Evolutionary conservation across 2,113 vertebrate species (phyloP), one percentile per base, ranked within the genome.

Genomic region (Symphodus melops): DNA sequence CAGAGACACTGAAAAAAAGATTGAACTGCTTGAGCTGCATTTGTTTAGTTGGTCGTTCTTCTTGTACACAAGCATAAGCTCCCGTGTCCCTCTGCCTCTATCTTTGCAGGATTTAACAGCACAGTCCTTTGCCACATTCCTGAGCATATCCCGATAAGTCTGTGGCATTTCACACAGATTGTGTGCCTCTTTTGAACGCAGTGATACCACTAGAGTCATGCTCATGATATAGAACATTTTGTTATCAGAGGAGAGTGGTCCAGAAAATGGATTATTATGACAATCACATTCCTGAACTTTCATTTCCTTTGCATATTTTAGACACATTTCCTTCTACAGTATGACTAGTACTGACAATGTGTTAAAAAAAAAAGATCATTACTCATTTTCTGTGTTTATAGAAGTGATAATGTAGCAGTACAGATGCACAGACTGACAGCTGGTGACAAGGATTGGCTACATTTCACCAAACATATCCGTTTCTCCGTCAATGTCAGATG

Each of bases 101-200:
- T 83, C 86, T 83, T 77, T 44, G 54, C 53, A 56, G 72, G 75
- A 80, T 75, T 82, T 63, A 79, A 74, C 79, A 73, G 58, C 54
- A 77, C 76, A 21, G 81, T 86, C 82, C 58, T 61, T 81, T 68
- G 85, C 79, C 89, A 84, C 82, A 85, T 92, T 89, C 88, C 86
- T 84, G 76, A 76, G 84, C 68, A 46, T 79, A 88, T 83, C 78
- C 88, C 59, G 74, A 86, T 91, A 83, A 84, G 48, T 87, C 88
- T 44, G 54, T 69, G 86, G 82, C 42, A 89, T 89, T 86, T 89
- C 58, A 76, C 71, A 82, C 65, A 44, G 42, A 64, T 44, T 41
- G 28, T 44, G 49, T 42, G 49, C n/a, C 20, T 19, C 48, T 79
- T 63, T 21, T 71, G 52, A 71, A 56, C 20, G 68, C 56, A 68